Evolutionary conservation across 2,888 invertebrate species (phyloP).

Genomic region (Drosophila tanythrix): DNA sequence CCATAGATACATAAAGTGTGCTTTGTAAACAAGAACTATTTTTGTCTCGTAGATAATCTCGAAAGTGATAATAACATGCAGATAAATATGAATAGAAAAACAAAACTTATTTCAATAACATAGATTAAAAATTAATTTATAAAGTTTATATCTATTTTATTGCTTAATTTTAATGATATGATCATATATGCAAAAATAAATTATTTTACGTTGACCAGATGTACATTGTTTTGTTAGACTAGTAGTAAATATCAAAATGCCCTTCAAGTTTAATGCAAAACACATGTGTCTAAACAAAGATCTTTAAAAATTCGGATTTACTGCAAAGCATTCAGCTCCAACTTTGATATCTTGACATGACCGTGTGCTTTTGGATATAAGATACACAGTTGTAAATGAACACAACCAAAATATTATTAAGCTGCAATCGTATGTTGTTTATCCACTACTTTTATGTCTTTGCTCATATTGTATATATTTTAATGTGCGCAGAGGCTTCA

Average conservation of each 20-base stretch:
- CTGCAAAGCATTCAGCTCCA: background rate
- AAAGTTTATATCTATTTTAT: background rate
- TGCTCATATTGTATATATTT: constrained; percentile 9
- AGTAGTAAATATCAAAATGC: constrained; percentile 22
- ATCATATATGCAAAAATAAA: background rate
- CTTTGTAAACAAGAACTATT: background rate
- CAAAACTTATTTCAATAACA: background rate
- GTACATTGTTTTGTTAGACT: constrained; percentile 15
- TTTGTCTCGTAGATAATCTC: background rate
- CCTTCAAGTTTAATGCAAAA: constrained; percentile 57
- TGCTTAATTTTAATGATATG: background rate
- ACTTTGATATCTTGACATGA: constrained; percentile 1
- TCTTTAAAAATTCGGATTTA: constrained; percentile 12
- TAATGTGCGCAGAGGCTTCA: constrained; percentile 5
- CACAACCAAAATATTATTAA: background rate
- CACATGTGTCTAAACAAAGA: constrained; percentile 50
- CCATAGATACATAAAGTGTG: background rate
- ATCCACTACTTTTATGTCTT: constrained; percentile 20
- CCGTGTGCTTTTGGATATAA: background rate
- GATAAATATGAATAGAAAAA: background rate
- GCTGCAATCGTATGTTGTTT: constrained; percentile 7
- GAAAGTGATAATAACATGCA: background rate
- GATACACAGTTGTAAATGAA: background rate
- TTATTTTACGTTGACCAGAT: constrained; percentile 19
- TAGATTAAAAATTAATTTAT: background rate